Evolutionary conservation across 2,888 invertebrate species (phyloP), one percentile per base, ranked within the genome.

Genomic region (Metallyticus violacea): DNA sequence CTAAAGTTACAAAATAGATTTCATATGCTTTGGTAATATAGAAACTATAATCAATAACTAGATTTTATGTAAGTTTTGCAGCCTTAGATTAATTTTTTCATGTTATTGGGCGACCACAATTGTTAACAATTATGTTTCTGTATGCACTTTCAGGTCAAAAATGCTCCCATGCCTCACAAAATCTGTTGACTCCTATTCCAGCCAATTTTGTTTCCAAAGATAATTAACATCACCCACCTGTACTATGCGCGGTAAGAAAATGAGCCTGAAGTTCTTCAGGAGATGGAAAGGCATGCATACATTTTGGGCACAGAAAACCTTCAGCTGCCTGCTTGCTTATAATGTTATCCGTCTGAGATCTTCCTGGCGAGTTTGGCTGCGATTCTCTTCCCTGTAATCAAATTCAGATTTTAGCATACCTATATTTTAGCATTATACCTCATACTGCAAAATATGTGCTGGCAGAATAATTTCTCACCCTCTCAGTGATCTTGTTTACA

Each of bases 281-380:
- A 15, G 91, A 91, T 5, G 91, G 89, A 88, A 92, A 91, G 6
- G 91, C 91, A 86, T 90, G 89, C 90, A 92, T 92, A 88, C 93
- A 92, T 7, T 89, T 89, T 22, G 92, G 92, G 85, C 92, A 93
- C 25, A 93, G 89, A 89, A 93, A 93, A 4, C 93, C 93, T 90
- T 93, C 91, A 7, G 91, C 90, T 26, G 76, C 86, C 77, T 88
- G 86, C 25, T 79, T 85, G 26, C 77, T 86, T 27, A 77, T 15
- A 15, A 82, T 83, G n/a, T 85, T 85, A 26, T 78, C 79, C 25
- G 76, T 62, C 7, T 83, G 9, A 22, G 7, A 30, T 22, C 83
- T 28, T 6, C 81, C 87, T 27, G 88, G 87, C 27, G 86, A 87
- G 25, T 88, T 88, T 27, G 86, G 87, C 7, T 87, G 87, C 2